These are phyloP conservation scores for Aproaerema taeniolella DNA, from an alignment of 2,888 invertebrate species.

Conservation along the genomic window DNA sequence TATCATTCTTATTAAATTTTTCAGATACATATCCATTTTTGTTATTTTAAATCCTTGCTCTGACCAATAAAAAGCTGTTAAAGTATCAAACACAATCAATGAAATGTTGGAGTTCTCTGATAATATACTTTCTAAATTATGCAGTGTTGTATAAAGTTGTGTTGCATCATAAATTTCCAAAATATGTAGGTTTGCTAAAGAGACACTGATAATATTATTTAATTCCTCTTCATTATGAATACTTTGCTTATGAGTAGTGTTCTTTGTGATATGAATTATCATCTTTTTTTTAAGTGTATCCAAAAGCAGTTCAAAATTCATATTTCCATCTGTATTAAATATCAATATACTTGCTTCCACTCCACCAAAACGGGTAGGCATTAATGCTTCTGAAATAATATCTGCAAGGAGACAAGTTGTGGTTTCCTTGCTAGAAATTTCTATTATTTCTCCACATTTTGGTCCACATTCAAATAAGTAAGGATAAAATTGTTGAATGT, in stretches of 20 bases:
- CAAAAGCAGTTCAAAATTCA: constrained; percentile 38
- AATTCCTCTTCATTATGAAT: background rate
- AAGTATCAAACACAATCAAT: constrained; percentile 56
- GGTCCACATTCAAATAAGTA: constrained; percentile 56
- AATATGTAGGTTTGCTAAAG: constrained; percentile 44
- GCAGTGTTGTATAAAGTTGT: constrained; percentile 57
- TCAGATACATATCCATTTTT: constrained; percentile 71
- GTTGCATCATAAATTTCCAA: constrained; percentile 56
- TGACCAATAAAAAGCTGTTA: constrained; percentile 74
- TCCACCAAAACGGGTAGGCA: constrained; percentile 37
- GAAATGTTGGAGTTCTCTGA: constrained; percentile 49
- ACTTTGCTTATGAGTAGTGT: background rate
- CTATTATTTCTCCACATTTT: constrained; percentile 48
- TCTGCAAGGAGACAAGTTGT: constrained; percentile 44
- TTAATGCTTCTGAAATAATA: constrained; percentile 48
- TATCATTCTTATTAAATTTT: constrained; percentile 52
- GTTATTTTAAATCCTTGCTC: constrained; percentile 61
- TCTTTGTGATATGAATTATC: constrained; percentile 6
- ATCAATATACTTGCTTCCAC: constrained; percentile 47
- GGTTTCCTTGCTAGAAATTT: constrained; percentile 43
- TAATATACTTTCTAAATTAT: constrained; percentile 58
- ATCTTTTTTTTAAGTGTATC: constrained; percentile 32
- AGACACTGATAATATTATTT: too few species aligned
- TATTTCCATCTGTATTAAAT: constrained; percentile 61
- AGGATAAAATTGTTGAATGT: constrained; percentile 61